These are phyloP conservation scores for Lucifuga dentata DNA, from an alignment of 2,113 vertebrate species.

Conservation along the genomic window DNA sequence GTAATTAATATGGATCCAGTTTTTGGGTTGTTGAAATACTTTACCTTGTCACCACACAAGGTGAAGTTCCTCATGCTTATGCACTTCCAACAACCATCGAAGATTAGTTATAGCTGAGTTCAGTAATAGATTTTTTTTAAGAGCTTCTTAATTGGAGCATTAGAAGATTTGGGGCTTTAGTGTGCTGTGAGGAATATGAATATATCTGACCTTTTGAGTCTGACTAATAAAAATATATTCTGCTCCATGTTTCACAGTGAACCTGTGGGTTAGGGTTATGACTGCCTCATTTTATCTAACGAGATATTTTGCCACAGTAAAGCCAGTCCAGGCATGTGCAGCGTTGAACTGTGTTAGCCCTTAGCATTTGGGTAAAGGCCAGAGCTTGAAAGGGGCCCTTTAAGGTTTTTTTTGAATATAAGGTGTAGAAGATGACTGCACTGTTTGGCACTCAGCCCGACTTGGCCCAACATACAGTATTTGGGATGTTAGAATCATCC, in stretches of 20 bases:
- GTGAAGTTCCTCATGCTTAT: constrained; percentile 6
- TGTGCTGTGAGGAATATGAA: constrained; percentile 26
- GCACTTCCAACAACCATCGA: background rate
- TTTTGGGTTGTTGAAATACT: background rate
- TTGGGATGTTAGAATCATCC: constrained; percentile 22
- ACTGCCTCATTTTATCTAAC: constrained; percentile 27
- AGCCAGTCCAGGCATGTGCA: constrained; percentile 18
- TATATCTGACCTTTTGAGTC: constrained; percentile 24
- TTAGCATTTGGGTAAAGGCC: constrained; percentile 12
- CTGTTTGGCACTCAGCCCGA: constrained; percentile 1
- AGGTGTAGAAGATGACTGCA: constrained; percentile 28
- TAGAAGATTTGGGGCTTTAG: background rate
- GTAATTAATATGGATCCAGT: background rate
- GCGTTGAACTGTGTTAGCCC: constrained; percentile 27
- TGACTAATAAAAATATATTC: constrained; percentile 27
- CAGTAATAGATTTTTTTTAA: no score
- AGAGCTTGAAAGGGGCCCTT: constrained; percentile 8
- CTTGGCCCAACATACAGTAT: constrained; percentile 24
- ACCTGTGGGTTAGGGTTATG: constrained; percentile 22
- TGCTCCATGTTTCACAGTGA: constrained; percentile 2
- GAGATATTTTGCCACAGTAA: constrained; percentile 24
- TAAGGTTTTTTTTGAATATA: constrained; percentile 19
- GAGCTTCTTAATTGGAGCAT: constrained; percentile 12
- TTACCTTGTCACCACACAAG: background rate
- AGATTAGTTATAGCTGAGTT: no score